A percentile compares a stretch with the other conserved stretches of the same genome.
Evolutionary conservation across 1,140 invertebrate species (phyloP).

Genomic region (Diorhabda elongata): DNA sequence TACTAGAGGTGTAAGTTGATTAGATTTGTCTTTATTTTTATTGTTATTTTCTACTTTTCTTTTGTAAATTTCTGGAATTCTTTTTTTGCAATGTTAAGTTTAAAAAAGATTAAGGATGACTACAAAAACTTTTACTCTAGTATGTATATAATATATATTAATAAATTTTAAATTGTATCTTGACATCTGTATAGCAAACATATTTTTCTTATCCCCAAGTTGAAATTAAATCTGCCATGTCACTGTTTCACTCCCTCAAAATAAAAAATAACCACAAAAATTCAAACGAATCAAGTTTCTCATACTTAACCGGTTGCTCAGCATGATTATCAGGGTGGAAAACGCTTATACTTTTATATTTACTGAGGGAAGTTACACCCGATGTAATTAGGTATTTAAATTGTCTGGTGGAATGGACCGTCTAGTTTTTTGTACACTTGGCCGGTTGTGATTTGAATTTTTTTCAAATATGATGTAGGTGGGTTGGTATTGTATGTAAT

Average conservation of each 20-base stretch:
- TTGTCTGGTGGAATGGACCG: constrained; percentile 16
- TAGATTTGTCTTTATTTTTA: no score
- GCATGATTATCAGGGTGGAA: constrained; percentile 13
- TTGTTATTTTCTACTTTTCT: no score
- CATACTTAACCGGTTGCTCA: constrained; percentile 11
- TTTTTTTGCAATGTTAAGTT: no score
- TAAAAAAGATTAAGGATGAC: no score
- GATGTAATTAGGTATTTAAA: constrained; percentile 15
- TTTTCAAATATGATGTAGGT: constrained; percentile 16
- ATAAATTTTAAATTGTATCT: no score
- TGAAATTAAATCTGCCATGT: neutral
- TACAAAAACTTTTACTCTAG: no score
- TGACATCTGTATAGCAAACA: no score
- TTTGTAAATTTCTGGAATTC: no score
- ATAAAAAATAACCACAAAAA: neutral
- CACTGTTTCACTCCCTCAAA: neutral
- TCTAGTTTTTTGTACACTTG: constrained; percentile 14
- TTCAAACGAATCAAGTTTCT: neutral
- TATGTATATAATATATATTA: no score
- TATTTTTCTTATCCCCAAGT: no score
- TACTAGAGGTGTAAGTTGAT: no score
- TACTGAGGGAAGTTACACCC: constrained; percentile 14
- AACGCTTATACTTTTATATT: constrained; percentile 3
- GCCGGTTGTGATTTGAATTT: constrained; percentile 20
- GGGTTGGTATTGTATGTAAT: constrained; percentile 14